Evolutionary conservation across 2,797 vertebrate genomes (phyloP).

Genomic region (Danio kyathit): DNA sequence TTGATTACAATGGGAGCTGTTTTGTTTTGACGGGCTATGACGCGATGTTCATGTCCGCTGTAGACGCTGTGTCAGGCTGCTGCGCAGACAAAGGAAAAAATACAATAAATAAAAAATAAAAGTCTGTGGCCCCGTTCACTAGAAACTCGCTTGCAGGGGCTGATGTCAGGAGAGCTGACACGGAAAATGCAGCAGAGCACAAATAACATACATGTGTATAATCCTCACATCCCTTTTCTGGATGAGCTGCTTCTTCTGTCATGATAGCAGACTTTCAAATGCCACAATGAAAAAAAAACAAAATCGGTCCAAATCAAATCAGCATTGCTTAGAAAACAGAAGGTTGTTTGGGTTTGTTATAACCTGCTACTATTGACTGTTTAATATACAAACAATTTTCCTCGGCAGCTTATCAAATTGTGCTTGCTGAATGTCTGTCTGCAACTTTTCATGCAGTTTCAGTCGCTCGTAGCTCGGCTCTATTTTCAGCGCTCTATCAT

Average conservation of each 20-base stretch:
- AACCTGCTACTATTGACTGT: conserved; percentile 49
- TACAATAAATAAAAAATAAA: conserved; percentile 13
- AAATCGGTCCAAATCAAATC: conserved; percentile 51
- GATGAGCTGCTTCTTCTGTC: conserved; percentile 50
- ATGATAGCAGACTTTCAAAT: conserved; percentile 49
- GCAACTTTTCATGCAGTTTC: conserved; percentile 31
- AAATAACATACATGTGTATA: conserved; percentile 53
- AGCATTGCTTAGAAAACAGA: conserved; percentile 41
- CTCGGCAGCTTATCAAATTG: conserved; percentile 48
- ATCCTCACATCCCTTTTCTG: conserved; percentile 54
- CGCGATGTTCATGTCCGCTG: not conserved
- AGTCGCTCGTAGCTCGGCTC: conserved; percentile 49
- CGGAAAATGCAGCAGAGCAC: conserved; percentile 48
- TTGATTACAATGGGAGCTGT: conserved; percentile 11
- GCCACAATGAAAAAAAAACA: conserved; percentile 15
- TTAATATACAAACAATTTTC: conserved; percentile 47
- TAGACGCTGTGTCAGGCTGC: conserved; percentile 17
- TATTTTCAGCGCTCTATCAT: conserved; percentile 71
- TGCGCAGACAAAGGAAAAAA: conserved; percentile 6
- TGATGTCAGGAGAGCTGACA: conserved; percentile 59
- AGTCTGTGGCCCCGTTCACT: conserved; percentile 47
- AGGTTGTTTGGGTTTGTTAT: conserved; percentile 46
- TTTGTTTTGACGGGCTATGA: conserved; percentile 16
- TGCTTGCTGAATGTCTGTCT: conserved; percentile 25
- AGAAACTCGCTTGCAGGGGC: conserved; percentile 31